phyloP scores from a whole-genome alignment of 2,797 vertebrate genomes.

The Cyclura pinguis region DNA sequence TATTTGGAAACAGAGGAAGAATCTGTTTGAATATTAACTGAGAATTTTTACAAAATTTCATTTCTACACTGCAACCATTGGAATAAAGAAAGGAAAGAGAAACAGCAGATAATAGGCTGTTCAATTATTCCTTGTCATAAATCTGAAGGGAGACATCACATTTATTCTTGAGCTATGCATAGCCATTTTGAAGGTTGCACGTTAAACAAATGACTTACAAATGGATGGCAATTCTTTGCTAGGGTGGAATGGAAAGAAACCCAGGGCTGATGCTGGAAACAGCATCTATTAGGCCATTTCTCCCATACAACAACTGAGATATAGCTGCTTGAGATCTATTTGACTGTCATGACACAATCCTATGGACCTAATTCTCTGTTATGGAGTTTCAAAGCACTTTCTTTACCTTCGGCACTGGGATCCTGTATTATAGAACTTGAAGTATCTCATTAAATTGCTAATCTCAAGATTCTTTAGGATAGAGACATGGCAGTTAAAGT shows the following conservation, averaged over 20 bases:
- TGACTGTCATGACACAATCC: no score
- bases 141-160: background rate
- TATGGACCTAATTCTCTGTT: no score
- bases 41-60: constrained; percentile 30
- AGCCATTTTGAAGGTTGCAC: background rate
- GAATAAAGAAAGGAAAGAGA: background rate
- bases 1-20: background rate
- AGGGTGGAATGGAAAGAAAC: background rate
- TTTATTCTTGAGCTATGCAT: background rate
- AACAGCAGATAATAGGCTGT: background rate
- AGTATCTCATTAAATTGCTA: no score
- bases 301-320: background rate
- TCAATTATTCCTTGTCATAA: background rate
- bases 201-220: background rate
- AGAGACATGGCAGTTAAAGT: no score
- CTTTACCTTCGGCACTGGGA: no score
- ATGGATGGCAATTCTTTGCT: background rate
- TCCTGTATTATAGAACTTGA: no score
- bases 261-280: background rate
- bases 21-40: background rate
- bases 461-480: no score
- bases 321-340: no score
- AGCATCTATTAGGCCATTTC: background rate
- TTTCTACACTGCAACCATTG: background rate
- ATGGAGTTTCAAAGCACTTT: no score